Evolutionary conservation across 2,797 vertebrate genomes (phyloP).

Genomic region (Phrynocephalus vlangalii): DNA sequence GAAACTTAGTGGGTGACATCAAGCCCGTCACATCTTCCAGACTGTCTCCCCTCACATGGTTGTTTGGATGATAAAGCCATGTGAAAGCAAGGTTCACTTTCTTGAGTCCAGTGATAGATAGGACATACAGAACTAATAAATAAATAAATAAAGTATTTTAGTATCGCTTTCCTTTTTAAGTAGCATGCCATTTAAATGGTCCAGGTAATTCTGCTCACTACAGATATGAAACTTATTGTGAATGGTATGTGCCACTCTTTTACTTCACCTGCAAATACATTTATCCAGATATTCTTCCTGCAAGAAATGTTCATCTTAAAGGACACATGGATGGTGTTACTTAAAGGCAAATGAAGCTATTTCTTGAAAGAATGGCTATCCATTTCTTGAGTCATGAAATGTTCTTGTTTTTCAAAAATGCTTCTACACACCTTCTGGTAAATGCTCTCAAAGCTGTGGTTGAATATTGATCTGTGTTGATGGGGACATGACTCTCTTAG

Average conservation of each 20-base stretch:
- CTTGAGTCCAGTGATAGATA: too few species aligned
- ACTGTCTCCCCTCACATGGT: too few species aligned
- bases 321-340: not conserved
- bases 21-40: too few species aligned
- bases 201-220: not conserved
- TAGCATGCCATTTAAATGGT: fast-evolving
- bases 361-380: not conserved
- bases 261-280: conserved; percentile 5
- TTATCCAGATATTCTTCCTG: not conserved
- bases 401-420: not conserved
- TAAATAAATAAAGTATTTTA: not conserved
- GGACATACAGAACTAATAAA: too few species aligned
- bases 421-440: not conserved
- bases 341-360: not conserved
- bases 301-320: not conserved
- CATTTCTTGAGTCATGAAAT: not conserved
- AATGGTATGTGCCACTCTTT: not conserved
- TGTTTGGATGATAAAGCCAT: too few species aligned
- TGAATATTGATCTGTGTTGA: not conserved
- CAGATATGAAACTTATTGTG: fast-evolving
- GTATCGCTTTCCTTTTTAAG: not conserved
- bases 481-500: not conserved
- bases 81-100: too few species aligned
- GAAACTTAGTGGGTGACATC: too few species aligned
- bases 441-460: too few species aligned